Conservation (phyloP, 2,797 vertebrate genomes). For the Aulostomus chinensis region DNA sequence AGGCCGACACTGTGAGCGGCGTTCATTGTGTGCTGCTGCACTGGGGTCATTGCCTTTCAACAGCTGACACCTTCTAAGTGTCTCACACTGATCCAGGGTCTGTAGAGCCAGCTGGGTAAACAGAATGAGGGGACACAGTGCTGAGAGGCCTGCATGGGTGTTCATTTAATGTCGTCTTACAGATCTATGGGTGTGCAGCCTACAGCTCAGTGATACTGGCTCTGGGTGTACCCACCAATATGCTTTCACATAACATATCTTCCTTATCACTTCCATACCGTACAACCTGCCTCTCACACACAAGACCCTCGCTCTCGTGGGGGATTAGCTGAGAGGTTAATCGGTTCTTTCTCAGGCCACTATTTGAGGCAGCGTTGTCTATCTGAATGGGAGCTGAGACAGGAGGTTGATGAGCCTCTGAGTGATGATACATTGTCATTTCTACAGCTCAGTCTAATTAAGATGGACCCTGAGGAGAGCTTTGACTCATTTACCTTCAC, state of each 20-base stretch:
- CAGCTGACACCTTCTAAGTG: slow-evolving; percentile 67
- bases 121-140: slow-evolving; percentile 57
- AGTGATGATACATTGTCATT: slow-evolving; percentile 71
- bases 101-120: slow-evolving; percentile 76
- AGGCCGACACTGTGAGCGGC: slow-evolving; percentile 51
- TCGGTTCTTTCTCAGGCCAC: slow-evolving; percentile 38
- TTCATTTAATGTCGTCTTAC: slow-evolving; percentile 63
- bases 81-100: slow-evolving; percentile 65
- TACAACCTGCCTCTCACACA: slow-evolving; percentile 3
- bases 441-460: slow-evolving; percentile 72
- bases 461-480: slow-evolving; percentile 63
- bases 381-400: slow-evolving; percentile 34
- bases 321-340: slow-evolving; percentile 24
- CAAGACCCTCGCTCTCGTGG: neutral
- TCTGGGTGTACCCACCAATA: slow-evolving; percentile 31
- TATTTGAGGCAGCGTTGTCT: slow-evolving; percentile 18
- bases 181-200: slow-evolving; percentile 60
- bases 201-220: slow-evolving; percentile 25
- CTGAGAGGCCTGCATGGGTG: slow-evolving; percentile 55
- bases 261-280: slow-evolving; percentile 26
- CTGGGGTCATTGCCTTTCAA: slow-evolving; percentile 54
- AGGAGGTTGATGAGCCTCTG: slow-evolving; percentile 48
- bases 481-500: slow-evolving; percentile 66
- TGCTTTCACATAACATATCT: slow-evolving; percentile 20
- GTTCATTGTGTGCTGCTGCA: slow-evolving; percentile 54